Conservation (phyloP, 2,113 vertebrate species). For the Actinemys pallida region DNA sequence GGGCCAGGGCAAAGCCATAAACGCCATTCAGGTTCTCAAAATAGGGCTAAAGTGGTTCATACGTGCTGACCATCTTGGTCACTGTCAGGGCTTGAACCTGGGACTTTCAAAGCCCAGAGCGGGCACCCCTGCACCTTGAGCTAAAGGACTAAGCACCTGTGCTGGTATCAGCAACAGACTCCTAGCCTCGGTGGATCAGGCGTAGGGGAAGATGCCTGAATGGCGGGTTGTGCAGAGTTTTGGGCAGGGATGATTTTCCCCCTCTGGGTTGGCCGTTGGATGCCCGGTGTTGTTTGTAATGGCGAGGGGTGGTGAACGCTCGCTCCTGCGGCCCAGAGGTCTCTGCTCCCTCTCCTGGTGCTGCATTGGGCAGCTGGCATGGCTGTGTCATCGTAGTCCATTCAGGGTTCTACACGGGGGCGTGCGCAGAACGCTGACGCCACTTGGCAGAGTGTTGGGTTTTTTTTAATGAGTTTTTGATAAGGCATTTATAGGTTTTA, state of each 20-base stretch:
- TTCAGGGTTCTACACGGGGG: constrained; percentile 38
- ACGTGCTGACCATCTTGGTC: background rate
- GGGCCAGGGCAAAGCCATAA: background rate
- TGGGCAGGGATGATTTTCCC: background rate
- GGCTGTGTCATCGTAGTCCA: constrained; percentile 4
- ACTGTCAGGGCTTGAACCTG: background rate
- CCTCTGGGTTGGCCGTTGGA: background rate
- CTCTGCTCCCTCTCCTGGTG: background rate
- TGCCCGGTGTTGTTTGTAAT: background rate
- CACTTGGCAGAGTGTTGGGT: constrained; percentile 62
- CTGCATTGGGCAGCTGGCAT: background rate
- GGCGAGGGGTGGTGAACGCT: background rate
- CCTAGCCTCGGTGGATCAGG: background rate
- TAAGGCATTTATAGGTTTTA: constrained; percentile 77
- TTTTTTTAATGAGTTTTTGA: constrained; percentile 77
- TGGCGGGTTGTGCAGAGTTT: background rate
- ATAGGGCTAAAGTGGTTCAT: background rate
- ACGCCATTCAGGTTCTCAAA: background rate
- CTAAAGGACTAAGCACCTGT: background rate
- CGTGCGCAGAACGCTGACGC: constrained; percentile 35
- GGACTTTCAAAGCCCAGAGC: background rate
- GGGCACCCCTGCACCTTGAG: background rate
- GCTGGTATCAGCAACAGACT: background rate
- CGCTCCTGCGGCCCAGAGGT: accelerated
- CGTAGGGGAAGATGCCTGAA: background rate